Evolutionary conservation across 2,888 invertebrate species (phyloP).

Genomic region (Tetramorium bicarinatum): DNA sequence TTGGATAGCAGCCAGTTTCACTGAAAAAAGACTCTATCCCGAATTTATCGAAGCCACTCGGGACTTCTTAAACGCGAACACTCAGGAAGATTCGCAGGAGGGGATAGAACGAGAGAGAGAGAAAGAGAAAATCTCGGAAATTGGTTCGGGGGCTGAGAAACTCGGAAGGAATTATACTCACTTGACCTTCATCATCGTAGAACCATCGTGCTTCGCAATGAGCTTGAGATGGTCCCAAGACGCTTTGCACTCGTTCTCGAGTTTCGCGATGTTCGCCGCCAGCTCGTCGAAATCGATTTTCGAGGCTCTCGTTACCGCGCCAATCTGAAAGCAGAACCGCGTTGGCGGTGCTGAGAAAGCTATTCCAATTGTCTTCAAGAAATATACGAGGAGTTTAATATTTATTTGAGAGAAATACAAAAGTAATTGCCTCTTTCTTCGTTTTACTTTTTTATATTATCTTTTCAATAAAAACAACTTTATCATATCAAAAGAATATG

Average conservation of each 20-base stretch:
- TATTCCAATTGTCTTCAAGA: constrained; percentile 20
- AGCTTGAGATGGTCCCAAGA: constrained; percentile 98
- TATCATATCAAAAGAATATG: background rate
- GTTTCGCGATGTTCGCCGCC: constrained; percentile 93
- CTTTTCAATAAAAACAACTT: background rate
- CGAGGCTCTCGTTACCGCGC: constrained; percentile 95
- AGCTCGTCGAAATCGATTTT: constrained; percentile 98
- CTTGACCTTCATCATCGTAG: constrained; percentile 96
- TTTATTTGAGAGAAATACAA: background rate
- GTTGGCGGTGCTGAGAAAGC: constrained; percentile 3
- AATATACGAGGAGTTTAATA: background rate
- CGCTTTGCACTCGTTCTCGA: constrained; percentile 98
- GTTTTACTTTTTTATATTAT: background rate
- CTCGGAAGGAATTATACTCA: constrained; percentile 82
- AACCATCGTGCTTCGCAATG: constrained; percentile 97
- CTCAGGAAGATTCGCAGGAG: constrained; percentile 12
- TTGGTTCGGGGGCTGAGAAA: constrained; percentile 34
- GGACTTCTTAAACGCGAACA: constrained; percentile 71
- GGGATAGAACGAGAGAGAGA: background rate
- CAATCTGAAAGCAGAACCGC: constrained; percentile 88
- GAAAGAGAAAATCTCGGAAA: constrained; percentile 38
- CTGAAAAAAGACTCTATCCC: constrained; percentile 63
- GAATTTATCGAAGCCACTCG: constrained; percentile 78
- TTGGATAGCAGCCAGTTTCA: constrained; percentile 80
- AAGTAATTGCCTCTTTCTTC: background rate